Evolutionary conservation across 2,888 invertebrate genomes (phyloP).

Genomic region (Drosophila quasianomalipes): DNA sequence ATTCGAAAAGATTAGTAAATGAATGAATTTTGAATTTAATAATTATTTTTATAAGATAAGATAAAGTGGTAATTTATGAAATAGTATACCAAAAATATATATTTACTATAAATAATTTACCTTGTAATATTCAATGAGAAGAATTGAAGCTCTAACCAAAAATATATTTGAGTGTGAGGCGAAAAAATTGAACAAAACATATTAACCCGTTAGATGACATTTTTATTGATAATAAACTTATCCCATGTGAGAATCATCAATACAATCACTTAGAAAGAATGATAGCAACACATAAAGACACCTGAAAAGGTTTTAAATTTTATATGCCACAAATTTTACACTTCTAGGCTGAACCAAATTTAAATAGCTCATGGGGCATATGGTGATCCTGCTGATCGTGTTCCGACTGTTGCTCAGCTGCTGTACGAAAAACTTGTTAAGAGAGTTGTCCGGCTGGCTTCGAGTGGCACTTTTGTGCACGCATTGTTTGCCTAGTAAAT

Average conservation of each 20-base stretch:
- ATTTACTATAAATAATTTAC: background rate
- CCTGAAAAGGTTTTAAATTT: slow-evolving; percentile 22
- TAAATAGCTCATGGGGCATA: slow-evolving; percentile 42
- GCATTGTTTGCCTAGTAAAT: slow-evolving; percentile 79
- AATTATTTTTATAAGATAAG: too few relatives aligned
- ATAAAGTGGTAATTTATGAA: background rate
- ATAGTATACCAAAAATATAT: background rate
- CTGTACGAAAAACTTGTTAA: slow-evolving; percentile 55
- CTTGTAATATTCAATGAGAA: background rate
- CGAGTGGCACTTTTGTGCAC: slow-evolving; percentile 54
- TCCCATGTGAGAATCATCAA: background rate
- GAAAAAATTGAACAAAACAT: background rate
- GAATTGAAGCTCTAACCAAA: background rate
- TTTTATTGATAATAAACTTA: background rate
- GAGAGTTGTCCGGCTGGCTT: slow-evolving; percentile 39
- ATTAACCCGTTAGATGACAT: background rate
- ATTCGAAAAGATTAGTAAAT: background rate
- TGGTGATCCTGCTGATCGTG: slow-evolving; percentile 31
- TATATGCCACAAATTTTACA: slow-evolving; percentile 52
- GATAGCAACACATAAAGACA: slow-evolving; percentile 7
- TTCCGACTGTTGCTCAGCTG: slow-evolving; percentile 59
- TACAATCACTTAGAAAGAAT: background rate
- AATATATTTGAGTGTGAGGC: background rate
- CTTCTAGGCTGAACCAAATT: slow-evolving; percentile 54
- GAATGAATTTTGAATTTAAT: background rate